phyloP scores from a whole-genome alignment of 35 echinoderm and acorn worm genomes.

The Hemicentrotus pulcherrimus region DNA sequence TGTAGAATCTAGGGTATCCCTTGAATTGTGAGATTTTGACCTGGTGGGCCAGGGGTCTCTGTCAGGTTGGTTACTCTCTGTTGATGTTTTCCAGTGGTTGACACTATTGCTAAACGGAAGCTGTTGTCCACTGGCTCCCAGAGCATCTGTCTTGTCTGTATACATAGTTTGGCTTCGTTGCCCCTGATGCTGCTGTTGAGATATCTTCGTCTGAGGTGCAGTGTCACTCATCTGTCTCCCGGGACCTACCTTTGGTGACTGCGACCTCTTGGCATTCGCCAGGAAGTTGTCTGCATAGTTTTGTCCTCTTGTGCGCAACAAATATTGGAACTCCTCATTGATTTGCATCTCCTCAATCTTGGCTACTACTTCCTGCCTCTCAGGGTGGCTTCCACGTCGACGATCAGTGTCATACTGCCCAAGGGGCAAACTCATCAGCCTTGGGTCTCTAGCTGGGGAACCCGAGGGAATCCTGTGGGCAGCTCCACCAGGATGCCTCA shows the following conservation, averaged over 20 bases:
- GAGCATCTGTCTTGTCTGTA: not conserved
- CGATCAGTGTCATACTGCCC: not conserved
- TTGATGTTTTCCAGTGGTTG: conserved; percentile 29
- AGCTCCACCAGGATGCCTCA: not conserved
- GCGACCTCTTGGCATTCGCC: conserved; percentile 32
- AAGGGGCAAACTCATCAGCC: not conserved
- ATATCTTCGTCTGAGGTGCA: conserved; percentile 22
- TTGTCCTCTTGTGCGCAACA: conserved; percentile 63
- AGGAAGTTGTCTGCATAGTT: conserved; percentile 71
- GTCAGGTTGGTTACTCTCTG: not conserved
- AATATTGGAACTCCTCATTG: conserved; percentile 71
- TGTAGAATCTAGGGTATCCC: conserved; percentile 44
- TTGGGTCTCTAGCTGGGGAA: conserved; percentile 31
- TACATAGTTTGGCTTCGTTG: conserved; percentile 20
- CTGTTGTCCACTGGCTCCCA: not conserved
- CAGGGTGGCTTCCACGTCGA: not conserved
- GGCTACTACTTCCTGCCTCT: conserved; percentile 63
- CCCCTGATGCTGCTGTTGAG: conserved; percentile 25
- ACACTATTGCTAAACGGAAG: conserved; percentile 4
- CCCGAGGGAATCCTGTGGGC: not conserved
- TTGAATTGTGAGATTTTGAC: not conserved
- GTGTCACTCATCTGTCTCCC: not conserved
- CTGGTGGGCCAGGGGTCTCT: conserved; percentile 18
- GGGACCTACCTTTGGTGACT: conserved; percentile 41
- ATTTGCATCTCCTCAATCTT: conserved; percentile 63